Evolutionary conservation across 2,888 invertebrate species (phyloP).

Genomic region (Agrypnus murinus): DNA sequence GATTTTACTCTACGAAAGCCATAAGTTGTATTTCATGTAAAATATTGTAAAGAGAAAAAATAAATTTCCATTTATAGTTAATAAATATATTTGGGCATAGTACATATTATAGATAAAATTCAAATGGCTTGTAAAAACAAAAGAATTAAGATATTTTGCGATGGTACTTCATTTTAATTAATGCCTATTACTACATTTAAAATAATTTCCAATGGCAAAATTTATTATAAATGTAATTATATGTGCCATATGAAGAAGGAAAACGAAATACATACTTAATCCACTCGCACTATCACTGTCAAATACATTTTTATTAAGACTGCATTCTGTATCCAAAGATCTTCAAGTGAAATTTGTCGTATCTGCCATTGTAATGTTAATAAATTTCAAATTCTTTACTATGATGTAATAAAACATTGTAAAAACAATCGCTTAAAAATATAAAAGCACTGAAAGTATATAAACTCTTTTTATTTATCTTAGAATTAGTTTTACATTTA

Average conservation of each 20-base stretch:
- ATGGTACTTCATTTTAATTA: conserved; percentile 24
- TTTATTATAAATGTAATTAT: conserved; percentile 48
- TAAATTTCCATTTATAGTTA: conserved; percentile 21
- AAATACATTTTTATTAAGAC: conserved; percentile 52
- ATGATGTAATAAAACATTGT: conserved; percentile 49
- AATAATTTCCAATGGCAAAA: conserved; percentile 35
- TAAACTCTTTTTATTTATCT: conserved; percentile 1
- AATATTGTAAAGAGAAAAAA: conserved; percentile 39
- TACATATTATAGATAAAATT: conserved; percentile 28
- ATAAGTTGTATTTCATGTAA: conserved; percentile 32
- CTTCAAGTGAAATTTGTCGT: conserved; percentile 48
- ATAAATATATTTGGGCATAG: conserved; percentile 27
- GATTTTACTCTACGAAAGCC: background rate
- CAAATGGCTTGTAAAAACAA: conserved; percentile 36
- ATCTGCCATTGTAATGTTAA: conserved; percentile 44
- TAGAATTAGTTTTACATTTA: conserved; percentile 1
- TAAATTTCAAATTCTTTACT: conserved; percentile 47
- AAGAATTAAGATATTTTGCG: conserved; percentile 33
- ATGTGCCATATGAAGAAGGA: conserved; percentile 46
- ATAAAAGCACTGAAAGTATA: conserved; percentile 51
- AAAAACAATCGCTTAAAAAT: conserved; percentile 52
- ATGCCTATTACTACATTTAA: conserved; percentile 26
- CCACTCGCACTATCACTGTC: conserved; percentile 39
- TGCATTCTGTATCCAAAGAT: conserved; percentile 54
- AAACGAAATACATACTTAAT: conserved; percentile 14